phyloP scores from a whole-genome alignment of 1,140 invertebrate genomes.

The Lepidurus apus region DNA sequence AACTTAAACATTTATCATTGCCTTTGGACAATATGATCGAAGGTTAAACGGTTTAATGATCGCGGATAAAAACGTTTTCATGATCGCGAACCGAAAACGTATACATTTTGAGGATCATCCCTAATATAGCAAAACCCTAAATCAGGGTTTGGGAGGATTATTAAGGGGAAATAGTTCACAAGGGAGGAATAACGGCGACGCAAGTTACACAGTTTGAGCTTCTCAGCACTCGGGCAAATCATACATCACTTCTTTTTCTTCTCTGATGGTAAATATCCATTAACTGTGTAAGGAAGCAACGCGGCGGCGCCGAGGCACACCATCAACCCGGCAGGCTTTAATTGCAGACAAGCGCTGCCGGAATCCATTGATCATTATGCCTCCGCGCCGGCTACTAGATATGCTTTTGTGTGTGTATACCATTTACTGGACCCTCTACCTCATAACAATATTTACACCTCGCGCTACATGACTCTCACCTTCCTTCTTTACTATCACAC shows the following conservation, averaged over 20 bases:
- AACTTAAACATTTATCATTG: background rate
- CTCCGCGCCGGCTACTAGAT: background rate
- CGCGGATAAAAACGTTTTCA: no score
- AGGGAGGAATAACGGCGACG: no score
- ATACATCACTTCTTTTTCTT: conserved; percentile 9
- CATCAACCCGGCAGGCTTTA: background rate
- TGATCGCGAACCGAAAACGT: no score
- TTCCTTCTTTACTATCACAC: background rate
- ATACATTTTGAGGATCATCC: no score
- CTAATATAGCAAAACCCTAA: no score
- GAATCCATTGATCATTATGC: conserved; percentile 19
- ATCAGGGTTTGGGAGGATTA: no score
- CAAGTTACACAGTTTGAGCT: background rate
- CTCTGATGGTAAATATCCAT: background rate
- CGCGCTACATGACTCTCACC: background rate
- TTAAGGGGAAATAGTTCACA: no score
- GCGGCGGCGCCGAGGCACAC: background rate
- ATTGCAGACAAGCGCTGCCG: background rate
- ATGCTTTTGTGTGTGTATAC: background rate
- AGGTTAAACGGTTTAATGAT: no score
- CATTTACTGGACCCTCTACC: background rate
- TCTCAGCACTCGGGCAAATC: background rate
- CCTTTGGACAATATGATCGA: no score
- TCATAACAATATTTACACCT: background rate
- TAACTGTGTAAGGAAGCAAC: background rate